These are phyloP conservation scores for Xiphophorus maculatus DNA, from an alignment of 2,113 vertebrate genomes.

Conservation along the genomic window DNA sequence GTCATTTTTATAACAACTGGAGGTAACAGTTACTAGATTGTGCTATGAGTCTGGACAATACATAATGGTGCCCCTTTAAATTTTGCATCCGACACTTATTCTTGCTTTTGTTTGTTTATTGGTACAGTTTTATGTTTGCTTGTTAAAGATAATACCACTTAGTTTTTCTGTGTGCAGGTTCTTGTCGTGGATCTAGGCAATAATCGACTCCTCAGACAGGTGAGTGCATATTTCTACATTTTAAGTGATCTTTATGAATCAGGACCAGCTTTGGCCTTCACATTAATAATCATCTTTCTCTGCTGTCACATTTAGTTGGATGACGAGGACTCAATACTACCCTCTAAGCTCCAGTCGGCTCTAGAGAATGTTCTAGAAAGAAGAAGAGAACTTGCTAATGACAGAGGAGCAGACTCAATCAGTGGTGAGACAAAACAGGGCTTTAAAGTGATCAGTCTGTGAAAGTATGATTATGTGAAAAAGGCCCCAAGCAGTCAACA, in stretches of 20 bases:
- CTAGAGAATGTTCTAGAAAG: constrained; percentile 89
- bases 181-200: constrained; percentile 90
- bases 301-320: constrained; percentile 81
- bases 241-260: neutral
- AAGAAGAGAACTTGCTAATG: constrained; percentile 83
- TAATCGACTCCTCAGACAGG: constrained; percentile 88
- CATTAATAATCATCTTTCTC: neutral
- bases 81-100: too few relatives aligned
- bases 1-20: too few relatives aligned
- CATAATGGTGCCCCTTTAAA: too few relatives aligned
- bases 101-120: too few relatives aligned
- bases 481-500: too few relatives aligned
- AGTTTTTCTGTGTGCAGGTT: constrained; percentile 76
- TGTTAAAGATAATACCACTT: neutral
- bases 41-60: too few relatives aligned
- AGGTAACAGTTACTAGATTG: too few relatives aligned
- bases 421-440: constrained; percentile 63
- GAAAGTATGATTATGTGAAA: too few relatives aligned
- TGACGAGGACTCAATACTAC: constrained; percentile 91
- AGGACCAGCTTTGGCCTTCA: neutral
- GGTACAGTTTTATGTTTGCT: too few relatives aligned
- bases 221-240: constrained; percentile 25
- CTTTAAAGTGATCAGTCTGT: neutral
- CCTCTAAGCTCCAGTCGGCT: constrained; percentile 87
- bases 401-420: constrained; percentile 80